phyloP scores from a whole-genome alignment of 2,797 vertebrate species.

The Delichon dasypus region DNA sequence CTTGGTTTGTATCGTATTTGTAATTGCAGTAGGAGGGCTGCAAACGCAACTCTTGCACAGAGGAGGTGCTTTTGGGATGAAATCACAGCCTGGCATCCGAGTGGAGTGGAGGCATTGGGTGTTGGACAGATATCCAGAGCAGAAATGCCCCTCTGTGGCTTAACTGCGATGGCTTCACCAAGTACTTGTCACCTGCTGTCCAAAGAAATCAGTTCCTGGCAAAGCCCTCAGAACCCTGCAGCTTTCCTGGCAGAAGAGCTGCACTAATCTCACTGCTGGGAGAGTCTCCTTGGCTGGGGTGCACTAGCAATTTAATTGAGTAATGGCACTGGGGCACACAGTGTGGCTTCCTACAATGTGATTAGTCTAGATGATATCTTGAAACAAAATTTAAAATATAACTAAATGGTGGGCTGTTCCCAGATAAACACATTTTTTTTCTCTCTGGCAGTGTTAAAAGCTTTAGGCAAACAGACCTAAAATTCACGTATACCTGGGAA shows the following conservation, averaged over 20 bases:
- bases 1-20: rapidly evolving
- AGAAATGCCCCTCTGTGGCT: background rate
- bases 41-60: background rate
- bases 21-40: background rate
- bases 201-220: background rate
- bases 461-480: background rate
- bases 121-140: background rate
- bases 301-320: background rate
- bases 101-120: background rate
- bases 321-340: background rate
- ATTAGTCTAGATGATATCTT: background rate
- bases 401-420: background rate
- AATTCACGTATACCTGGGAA: background rate
- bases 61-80: background rate
- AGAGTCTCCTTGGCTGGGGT: background rate
- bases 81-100: background rate
- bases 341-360: background rate
- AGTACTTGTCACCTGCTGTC: background rate
- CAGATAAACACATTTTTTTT: background rate
- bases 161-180: background rate
- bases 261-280: background rate
- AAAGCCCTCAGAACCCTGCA: background rate
- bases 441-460: background rate
- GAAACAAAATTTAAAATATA: background rate
- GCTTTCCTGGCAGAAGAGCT: background rate